Evolutionary conservation across 1,140 invertebrate species (phyloP), one percentile per base, ranked within the genome.

Genomic region (Eupeodes corollae): DNA sequence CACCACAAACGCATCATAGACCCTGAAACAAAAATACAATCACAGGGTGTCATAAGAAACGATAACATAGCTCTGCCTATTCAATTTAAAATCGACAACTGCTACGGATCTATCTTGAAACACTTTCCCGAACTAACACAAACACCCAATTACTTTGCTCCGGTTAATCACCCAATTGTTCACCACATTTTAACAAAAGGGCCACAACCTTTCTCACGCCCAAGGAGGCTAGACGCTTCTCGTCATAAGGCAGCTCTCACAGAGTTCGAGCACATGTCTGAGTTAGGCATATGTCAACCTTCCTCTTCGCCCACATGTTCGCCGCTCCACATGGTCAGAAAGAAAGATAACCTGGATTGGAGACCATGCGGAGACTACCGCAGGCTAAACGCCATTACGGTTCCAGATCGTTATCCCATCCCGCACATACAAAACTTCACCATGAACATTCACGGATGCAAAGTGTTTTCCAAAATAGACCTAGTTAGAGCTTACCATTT

Each of bases 401-500:
- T 71, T 64, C 48, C 67, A 51, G 40, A 52, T 64, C 3, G n/a
- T n/a, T n/a, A n/a, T n/a, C n/a, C n/a, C n/a, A n/a, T n/a, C n/a
- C n/a, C n/a, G n/a, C 49, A 53, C 32, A 52, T 64, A 12, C 50
- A 61, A 18, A 66, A 71, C 50, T 64, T 65, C 35, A 44, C 56
- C 0, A 44, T 54, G 30, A 45, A 43, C 3, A 47, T 78, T 2
- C 30, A 51, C 1, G 69, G 66, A 1, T 52, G 54, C 5, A 63
- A 46, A 6, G 58, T 64, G 30, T 77, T 77, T 48, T 63, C 62
- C 1, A 57, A 50, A 2, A 42, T 78, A 0, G 74, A 79, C 60
- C 42, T 78, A 15, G 49, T 55, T 0, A 54, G 57, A 19, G 76
- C 75, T 0, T 79, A 71, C 49, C 67, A 70, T 54, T 74, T 70